phyloP scores from a whole-genome alignment of 2,888 invertebrate species.

The Baccha elongata region DNA sequence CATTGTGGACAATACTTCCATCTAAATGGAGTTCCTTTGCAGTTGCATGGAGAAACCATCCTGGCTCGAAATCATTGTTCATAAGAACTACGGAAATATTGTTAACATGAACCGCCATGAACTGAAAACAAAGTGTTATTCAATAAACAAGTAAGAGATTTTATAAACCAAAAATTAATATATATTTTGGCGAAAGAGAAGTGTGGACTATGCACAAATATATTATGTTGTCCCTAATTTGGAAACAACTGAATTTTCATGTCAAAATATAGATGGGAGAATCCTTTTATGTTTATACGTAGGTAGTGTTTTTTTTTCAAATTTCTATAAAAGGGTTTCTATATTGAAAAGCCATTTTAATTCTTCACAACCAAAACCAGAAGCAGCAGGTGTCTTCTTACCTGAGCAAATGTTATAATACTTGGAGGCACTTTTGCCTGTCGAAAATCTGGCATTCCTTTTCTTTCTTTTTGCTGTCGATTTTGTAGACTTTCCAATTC shows the following conservation, averaged over 20 bases:
- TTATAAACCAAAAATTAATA: no score
- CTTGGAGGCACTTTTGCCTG: conserved; percentile 90
- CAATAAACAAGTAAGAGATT: no score
- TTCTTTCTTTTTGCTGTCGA: conserved; percentile 37
- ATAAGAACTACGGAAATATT: conserved; percentile 87
- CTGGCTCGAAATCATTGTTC: conserved; percentile 85
- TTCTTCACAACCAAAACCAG: no score
- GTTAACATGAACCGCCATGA: conserved; percentile 92
- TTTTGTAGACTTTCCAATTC: conserved; percentile 47
- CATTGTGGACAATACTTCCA: conserved; percentile 87
- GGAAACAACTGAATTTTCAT: no score
- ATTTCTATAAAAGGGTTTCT: background rate
- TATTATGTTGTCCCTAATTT: no score
- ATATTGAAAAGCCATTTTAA: no score
- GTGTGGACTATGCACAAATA: no score
- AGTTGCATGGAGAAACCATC: conserved; percentile 88
- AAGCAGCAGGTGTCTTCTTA: no score
- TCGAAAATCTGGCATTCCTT: conserved; percentile 86
- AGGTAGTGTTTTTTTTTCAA: background rate
- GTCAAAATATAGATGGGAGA: no score
- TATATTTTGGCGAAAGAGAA: no score
- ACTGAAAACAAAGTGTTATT: conserved; percentile 84
- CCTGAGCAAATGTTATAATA: conserved; percentile 92
- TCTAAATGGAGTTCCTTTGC: conserved; percentile 88
- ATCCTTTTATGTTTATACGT: background rate